A percentile compares a stretch with the other conserved stretches of the same genome.
Evolutionary conservation across 2,888 invertebrate genomes (phyloP).

Genomic region (Caenorhabditis panamensis): DNA sequence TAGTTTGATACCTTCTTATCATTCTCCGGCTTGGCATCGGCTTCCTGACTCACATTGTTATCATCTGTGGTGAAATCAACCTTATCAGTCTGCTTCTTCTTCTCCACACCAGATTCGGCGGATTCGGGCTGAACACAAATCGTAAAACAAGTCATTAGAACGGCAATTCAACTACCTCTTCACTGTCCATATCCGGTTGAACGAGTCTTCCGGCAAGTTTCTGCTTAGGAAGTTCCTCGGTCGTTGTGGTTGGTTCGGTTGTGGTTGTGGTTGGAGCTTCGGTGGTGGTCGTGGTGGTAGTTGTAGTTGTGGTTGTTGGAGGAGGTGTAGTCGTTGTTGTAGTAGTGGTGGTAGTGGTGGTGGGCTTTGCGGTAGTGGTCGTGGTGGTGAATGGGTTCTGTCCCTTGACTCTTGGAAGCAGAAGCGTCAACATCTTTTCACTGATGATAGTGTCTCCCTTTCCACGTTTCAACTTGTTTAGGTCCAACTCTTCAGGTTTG

Average conservation of each 20-base stretch:
- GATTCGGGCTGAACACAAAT: slow-evolving; percentile 48
- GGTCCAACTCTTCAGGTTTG: slow-evolving; percentile 50
- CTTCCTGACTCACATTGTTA: slow-evolving; percentile 47
- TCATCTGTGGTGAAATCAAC: slow-evolving; percentile 60
- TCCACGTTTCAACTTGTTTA: slow-evolving; percentile 56
- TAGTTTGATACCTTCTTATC: slow-evolving; percentile 20
- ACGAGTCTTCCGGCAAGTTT: slow-evolving; percentile 55
- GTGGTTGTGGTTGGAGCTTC: slow-evolving; percentile 41
- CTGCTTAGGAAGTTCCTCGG: slow-evolving; percentile 44
- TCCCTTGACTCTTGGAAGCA: slow-evolving; percentile 69
- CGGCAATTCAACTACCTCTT: slow-evolving; percentile 37
- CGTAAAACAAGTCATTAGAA: slow-evolving; percentile 43
- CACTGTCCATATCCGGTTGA: slow-evolving; percentile 60
- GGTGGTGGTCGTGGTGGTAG: slow-evolving; percentile 39
- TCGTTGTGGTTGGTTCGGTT: slow-evolving; percentile 38
- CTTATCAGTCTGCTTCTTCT: slow-evolving; percentile 42
- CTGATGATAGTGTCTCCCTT: slow-evolving; percentile 73
- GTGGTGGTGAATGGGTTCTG: slow-evolving; percentile 64
- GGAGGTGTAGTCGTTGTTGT: slow-evolving; percentile 35
- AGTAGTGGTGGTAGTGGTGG: slow-evolving; percentile 47
- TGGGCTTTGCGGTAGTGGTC: slow-evolving; percentile 31
- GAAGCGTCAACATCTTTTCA: slow-evolving; percentile 66
- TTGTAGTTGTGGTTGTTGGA: slow-evolving; percentile 28
- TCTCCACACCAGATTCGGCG: slow-evolving; percentile 37
- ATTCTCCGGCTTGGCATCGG: slow-evolving; percentile 32